Evolutionary conservation across 2,888 invertebrate species (phyloP).

Genomic region (Priocnemis perturbator): DNA sequence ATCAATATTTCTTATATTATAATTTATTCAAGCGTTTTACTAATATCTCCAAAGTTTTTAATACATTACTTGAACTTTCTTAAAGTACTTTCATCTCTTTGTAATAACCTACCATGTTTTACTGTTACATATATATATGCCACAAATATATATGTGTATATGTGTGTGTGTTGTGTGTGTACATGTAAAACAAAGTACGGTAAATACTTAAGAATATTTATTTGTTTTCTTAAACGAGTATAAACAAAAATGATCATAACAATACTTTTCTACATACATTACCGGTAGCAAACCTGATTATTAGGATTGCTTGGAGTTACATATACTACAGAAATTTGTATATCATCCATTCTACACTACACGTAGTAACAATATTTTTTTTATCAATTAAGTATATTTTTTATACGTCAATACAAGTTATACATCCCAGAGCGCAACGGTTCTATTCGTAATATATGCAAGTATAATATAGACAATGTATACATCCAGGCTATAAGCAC

Average conservation of each 20-base stretch:
- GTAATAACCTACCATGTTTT: neutral
- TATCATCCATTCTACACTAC: constrained; percentile 6
- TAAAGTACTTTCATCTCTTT: too few species aligned
- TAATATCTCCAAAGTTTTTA: too few species aligned
- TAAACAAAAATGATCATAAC: constrained; percentile 38
- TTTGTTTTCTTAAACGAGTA: constrained; percentile 44
- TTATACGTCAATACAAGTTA: too few species aligned
- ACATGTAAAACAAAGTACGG: neutral
- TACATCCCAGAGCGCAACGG: too few species aligned
- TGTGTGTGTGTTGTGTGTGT: too few species aligned
- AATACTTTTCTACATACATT: constrained; percentile 26
- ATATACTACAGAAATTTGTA: constrained; percentile 23
- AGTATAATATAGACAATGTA: too few species aligned
- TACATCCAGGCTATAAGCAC: neutral
- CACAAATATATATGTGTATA: too few species aligned
- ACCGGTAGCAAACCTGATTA: neutral
- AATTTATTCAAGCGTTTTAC: too few species aligned
- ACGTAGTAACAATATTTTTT: constrained; percentile 16
- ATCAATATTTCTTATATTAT: too few species aligned
- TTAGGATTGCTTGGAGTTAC: constrained; percentile 24
- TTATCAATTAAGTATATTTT: neutral
- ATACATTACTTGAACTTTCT: too few species aligned
- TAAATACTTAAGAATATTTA: constrained; percentile 10
- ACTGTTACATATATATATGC: neutral
- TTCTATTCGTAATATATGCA: too few species aligned